These are phyloP conservation scores for Taurulus bubalis DNA, from an alignment of 2,113 vertebrate species.

Conservation along the genomic window DNA sequence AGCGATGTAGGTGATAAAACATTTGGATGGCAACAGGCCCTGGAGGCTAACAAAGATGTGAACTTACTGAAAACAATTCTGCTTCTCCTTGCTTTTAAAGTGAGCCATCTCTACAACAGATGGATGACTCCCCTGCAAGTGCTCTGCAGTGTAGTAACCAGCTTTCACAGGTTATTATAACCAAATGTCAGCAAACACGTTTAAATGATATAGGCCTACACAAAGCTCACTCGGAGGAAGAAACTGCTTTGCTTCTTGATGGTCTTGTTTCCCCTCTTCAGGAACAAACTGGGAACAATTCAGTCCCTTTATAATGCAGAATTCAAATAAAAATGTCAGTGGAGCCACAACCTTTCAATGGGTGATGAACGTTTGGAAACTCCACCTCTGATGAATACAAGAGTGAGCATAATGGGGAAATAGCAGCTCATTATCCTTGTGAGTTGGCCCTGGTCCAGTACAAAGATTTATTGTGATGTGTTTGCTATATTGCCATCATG, in stretches of 20 bases:
- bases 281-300: conserved; percentile 46
- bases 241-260: conserved; percentile 5
- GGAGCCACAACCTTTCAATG: conserved; percentile 59
- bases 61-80: conserved; percentile 44
- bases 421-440: conserved; percentile 74
- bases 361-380: conserved; percentile 66
- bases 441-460: conserved; percentile 73
- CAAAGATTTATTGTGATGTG: conserved; percentile 79
- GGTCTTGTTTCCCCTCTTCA: neutral
- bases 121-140: conserved; percentile 58
- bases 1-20: conserved; percentile 3
- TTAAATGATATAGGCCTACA: conserved; percentile 25
- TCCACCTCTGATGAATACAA: conserved; percentile 68
- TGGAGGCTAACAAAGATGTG: conserved; percentile 38
- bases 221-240: neutral
- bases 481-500: conserved; percentile 74
- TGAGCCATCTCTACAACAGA: conserved; percentile 65
- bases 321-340: conserved; percentile 65
- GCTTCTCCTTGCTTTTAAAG: conserved; percentile 44
- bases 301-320: conserved; percentile 24
- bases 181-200: conserved; percentile 59
- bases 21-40: conserved; percentile 32
- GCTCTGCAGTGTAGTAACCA: conserved; percentile 53
- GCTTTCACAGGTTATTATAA: conserved; percentile 64
- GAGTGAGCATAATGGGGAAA: conserved; percentile 67